A percentile compares a stretch with the other conserved stretches of the same genome.
Conservation (phyloP, 2,888 invertebrate genomes). For the Eilema depressum region DNA sequence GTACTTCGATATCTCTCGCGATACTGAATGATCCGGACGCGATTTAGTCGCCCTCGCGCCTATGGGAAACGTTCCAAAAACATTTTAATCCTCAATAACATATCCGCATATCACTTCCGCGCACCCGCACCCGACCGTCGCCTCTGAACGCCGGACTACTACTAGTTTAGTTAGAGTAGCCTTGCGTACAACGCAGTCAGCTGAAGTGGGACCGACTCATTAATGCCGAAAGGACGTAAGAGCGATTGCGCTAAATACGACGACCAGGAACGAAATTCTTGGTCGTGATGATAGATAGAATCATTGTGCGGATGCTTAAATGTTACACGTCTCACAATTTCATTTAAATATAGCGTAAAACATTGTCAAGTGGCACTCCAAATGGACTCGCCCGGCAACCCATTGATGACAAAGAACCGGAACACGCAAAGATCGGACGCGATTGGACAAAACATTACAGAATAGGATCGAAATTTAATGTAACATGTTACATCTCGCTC, state of each 20-base stretch:
- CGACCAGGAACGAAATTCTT: conserved; percentile 43
- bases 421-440: conserved; percentile 87
- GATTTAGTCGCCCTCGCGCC: conserved; percentile 57
- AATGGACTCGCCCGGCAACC: conserved; percentile 89
- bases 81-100: conserved; percentile 76
- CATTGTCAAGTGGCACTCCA: conserved; percentile 69
- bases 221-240: conserved; percentile 78
- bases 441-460: conserved; percentile 87
- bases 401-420: conserved; percentile 91
- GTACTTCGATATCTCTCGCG: conserved; percentile 50
- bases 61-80: conserved; percentile 77
- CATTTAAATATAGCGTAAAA: conserved; percentile 71
- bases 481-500: conserved; percentile 73
- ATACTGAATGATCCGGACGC: conserved; percentile 51
- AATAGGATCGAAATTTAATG: conserved; percentile 85
- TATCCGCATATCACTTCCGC: conserved; percentile 70
- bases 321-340: conserved; percentile 52
- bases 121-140: conserved; percentile 67
- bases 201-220: conserved; percentile 83
- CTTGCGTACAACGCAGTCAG: conserved; percentile 86
- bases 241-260: conserved; percentile 68
- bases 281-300: conserved; percentile 38
- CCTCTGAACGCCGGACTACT: conserved; percentile 77
- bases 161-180: conserved; percentile 80
- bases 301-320: conserved; percentile 37